phyloP scores from a whole-genome alignment of 2,888 invertebrate species.

The Erpobdella octoculata region DNA sequence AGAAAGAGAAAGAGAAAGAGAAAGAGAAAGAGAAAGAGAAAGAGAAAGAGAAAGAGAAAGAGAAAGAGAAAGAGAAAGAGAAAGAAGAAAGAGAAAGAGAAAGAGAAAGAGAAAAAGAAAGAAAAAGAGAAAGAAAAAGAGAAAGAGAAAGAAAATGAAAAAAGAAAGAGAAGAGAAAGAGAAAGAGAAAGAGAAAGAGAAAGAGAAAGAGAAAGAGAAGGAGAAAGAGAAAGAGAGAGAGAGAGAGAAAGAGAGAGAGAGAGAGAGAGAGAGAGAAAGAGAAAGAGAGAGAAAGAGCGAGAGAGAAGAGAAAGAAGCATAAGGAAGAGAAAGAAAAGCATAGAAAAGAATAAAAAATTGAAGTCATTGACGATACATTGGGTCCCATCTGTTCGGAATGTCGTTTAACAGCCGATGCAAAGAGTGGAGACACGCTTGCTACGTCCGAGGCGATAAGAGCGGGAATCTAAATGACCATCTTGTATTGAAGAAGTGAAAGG shows the following conservation, averaged over 20 bases:
- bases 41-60: slow-evolving; percentile 20
- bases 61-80: not conserved
- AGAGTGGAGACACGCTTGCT: no score
- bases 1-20: not conserved
- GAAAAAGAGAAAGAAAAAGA: not conserved
- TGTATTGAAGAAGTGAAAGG: no score
- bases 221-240: not conserved
- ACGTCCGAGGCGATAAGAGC: no score
- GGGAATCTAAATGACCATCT: no score
- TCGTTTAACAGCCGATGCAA: no score
- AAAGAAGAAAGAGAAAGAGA: slow-evolving; percentile 8
- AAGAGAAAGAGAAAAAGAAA: slow-evolving; percentile 10
- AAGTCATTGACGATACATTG: not conserved
- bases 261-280: not conserved
- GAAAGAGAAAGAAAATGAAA: no score
- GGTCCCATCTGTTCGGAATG: no score
- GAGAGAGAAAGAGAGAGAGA: not conserved
- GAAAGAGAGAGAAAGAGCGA: no score
- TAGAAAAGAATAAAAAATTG: not conserved
- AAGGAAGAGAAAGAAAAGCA: not conserved
- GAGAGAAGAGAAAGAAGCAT: no score
- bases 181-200: slow-evolving; percentile 1
- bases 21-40: not conserved
- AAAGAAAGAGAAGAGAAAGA: not conserved
- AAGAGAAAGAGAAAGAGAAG: slow-evolving; percentile 10